phyloP scores from a whole-genome alignment of 1,140 invertebrate species.

The Aphaenogaster rudis region DNA sequence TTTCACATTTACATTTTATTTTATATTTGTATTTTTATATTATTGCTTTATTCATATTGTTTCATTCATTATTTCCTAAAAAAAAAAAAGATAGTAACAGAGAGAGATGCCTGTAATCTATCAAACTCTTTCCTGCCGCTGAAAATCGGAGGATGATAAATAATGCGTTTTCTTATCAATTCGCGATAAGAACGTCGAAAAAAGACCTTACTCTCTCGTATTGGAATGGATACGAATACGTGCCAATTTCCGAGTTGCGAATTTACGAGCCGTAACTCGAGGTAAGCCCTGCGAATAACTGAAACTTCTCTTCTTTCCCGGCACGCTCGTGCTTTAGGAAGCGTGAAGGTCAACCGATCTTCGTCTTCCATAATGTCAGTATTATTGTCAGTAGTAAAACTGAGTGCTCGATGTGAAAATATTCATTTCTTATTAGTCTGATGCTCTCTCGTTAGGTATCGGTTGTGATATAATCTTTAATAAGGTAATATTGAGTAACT shows the following conservation, averaged over 20 bases:
- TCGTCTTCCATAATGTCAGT: constrained; percentile 16
- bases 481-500: neutral
- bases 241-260: constrained; percentile 16
- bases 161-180: neutral
- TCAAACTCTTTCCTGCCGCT: neutral
- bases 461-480: neutral
- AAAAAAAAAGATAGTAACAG: neutral
- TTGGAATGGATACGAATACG: constrained; percentile 5
- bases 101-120: neutral
- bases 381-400: neutral
- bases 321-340: constrained; percentile 18
- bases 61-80: neutral
- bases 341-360: constrained; percentile 37
- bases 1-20: too few species aligned
- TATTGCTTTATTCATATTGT: neutral
- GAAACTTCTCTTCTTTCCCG: neutral
- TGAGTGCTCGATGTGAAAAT: neutral
- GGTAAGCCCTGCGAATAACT: constrained; percentile 47
- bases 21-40: neutral
- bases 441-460: neutral
- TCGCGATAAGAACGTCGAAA: neutral
- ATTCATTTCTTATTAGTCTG: neutral
- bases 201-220: neutral
- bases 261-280: constrained; percentile 57
- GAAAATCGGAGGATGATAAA: neutral